phyloP scores from a whole-genome alignment of 1,140 invertebrate genomes.

The Apis laboriosa region DNA sequence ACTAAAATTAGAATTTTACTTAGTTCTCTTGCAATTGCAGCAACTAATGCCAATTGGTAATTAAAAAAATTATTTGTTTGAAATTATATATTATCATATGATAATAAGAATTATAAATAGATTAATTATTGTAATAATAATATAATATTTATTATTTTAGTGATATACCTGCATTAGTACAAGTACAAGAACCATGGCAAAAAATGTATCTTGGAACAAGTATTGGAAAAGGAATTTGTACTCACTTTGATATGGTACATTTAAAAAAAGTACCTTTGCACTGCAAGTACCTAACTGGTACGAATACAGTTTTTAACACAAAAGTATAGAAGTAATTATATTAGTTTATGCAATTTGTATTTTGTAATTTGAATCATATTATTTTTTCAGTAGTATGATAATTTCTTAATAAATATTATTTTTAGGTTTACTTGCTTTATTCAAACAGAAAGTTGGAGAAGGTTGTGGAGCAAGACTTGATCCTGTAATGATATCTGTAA shows the following conservation, averaged over 20 bases:
- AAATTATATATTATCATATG: background rate
- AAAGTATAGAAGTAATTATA: background rate
- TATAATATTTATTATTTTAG: slow-evolving; percentile 77
- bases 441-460: slow-evolving; percentile 89
- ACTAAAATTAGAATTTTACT: slow-evolving; percentile 92
- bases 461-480: slow-evolving; percentile 81
- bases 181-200: slow-evolving; percentile 90
- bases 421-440: slow-evolving; percentile 87
- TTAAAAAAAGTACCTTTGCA: slow-evolving; percentile 90
- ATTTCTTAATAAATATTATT: slow-evolving; percentile 47
- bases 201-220: slow-evolving; percentile 91
- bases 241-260: slow-evolving; percentile 94
- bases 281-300: slow-evolving; percentile 89
- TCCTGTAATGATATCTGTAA: slow-evolving; percentile 88
- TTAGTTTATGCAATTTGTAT: background rate
- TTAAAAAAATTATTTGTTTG: slow-evolving; percentile 23
- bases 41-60: slow-evolving; percentile 90
- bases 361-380: too few species aligned
- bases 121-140: background rate
- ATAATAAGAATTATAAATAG: too few species aligned
- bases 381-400: background rate
- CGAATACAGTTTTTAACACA: slow-evolving; percentile 21
- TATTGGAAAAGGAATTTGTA: slow-evolving; percentile 87
- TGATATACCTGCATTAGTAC: slow-evolving; percentile 92
- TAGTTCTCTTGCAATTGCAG: slow-evolving; percentile 91